Evolutionary conservation across 2,797 vertebrate species (phyloP).

Genomic region (Aphelocoma californica): DNA sequence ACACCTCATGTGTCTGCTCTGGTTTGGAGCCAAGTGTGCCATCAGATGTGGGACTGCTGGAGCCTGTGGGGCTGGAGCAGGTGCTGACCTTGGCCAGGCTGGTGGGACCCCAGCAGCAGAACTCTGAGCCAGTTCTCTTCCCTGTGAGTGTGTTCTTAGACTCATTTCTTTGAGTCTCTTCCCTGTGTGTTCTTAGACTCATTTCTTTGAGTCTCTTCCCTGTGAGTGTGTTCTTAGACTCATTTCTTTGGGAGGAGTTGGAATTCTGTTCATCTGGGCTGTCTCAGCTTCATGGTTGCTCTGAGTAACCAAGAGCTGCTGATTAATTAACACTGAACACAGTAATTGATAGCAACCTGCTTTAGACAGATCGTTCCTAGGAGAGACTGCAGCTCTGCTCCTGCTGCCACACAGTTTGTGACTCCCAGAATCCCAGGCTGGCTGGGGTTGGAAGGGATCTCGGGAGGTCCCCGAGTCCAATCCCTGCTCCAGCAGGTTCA

Average conservation of each 20-base stretch:
- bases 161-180: neutral
- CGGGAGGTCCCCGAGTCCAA: neutral
- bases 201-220: neutral
- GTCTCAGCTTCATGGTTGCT: neutral
- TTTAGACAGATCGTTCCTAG: accelerated
- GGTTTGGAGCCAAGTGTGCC: neutral
- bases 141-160: neutral
- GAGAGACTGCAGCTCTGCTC: neutral
- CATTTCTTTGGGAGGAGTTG: neutral
- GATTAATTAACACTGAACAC: neutral
- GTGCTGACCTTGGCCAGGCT: neutral
- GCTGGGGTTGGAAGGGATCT: neutral
- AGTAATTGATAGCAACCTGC: neutral
- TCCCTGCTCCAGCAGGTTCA: neutral
- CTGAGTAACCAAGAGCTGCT: neutral
- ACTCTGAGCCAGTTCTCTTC: neutral
- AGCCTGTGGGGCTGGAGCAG: neutral
- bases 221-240: neutral
- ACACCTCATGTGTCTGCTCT: neutral
- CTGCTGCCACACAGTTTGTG: neutral
- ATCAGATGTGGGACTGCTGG: neutral
- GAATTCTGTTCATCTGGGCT: neutral
- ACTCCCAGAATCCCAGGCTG: neutral
- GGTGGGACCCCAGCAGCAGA: neutral
- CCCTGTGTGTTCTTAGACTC: neutral